Evolutionary conservation across 2,113 vertebrate genomes (phyloP).

Genomic region (Agelaius phoeniceus): DNA sequence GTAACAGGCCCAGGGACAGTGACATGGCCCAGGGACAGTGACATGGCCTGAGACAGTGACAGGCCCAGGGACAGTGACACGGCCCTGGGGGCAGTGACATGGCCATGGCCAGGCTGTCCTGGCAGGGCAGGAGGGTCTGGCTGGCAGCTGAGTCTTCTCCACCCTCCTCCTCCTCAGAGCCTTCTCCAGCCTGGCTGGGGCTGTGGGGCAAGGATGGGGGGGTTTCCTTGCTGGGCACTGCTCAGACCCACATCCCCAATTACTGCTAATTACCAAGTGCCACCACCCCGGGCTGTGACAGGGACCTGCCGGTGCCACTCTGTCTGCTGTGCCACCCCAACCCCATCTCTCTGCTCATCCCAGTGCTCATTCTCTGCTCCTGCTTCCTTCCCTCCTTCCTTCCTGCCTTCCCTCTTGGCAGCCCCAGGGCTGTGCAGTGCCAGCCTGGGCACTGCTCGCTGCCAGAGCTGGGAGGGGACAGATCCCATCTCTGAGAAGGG

Average conservation of each 20-base stretch:
- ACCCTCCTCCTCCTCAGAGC: neutral
- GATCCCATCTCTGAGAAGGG: neutral
- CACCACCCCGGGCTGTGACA: accelerated
- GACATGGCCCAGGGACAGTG: neutral
- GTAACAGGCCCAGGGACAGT: neutral
- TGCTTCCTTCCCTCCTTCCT: neutral
- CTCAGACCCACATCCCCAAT: accelerated
- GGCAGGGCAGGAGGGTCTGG: neutral
- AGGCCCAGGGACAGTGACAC: neutral
- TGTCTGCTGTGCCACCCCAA: neutral
- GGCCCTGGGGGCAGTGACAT: neutral
- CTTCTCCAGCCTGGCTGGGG: neutral
- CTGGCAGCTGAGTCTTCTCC: neutral
- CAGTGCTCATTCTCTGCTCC: neutral
- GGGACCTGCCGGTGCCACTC: neutral
- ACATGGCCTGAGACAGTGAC: neutral
- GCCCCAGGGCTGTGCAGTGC: neutral
- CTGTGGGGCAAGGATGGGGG: neutral
- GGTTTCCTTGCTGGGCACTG: neutral
- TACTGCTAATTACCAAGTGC: neutral
- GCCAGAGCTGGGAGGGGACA: neutral
- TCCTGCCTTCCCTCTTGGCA: slow-evolving; percentile 31
- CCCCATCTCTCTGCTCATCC: neutral
- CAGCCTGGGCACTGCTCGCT: neutral
- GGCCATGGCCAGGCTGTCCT: neutral